phyloP scores from a whole-genome alignment of 2,113 vertebrate genomes.

The Heterotilapia buettikoferi region DNA sequence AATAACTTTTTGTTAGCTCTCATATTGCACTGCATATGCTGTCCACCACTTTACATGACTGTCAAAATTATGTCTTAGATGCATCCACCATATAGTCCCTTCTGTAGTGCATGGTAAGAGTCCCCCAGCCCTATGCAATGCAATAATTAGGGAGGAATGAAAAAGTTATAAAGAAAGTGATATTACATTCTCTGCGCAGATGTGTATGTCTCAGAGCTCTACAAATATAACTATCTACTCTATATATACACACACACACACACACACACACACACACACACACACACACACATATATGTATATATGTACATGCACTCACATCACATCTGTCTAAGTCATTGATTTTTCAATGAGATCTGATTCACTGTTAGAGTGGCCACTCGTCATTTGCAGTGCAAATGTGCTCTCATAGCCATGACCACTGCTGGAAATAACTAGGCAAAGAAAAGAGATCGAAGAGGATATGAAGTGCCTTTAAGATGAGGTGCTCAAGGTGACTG shows the following conservation, averaged over 20 bases:
- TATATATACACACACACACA: not conserved
- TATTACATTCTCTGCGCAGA: not conserved
- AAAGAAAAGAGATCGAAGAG: not conserved
- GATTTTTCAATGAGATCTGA: slow-evolving; percentile 40
- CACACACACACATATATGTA: not conserved
- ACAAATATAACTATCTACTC: not conserved
- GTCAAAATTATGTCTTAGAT: not conserved
- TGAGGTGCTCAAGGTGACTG: slow-evolving; percentile 69
- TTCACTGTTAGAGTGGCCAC: slow-evolving; percentile 1
- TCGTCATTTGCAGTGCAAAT: not conserved
- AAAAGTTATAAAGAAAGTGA: not conserved
- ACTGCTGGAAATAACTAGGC: not conserved
- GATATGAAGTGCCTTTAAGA: slow-evolving; percentile 63
- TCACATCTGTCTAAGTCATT: slow-evolving; percentile 12
- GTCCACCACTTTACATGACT: not conserved
- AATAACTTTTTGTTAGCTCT: too few species aligned
- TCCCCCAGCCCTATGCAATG: not conserved
- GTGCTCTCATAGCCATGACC: not conserved
- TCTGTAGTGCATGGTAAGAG: not conserved
- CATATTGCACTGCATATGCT: not conserved
- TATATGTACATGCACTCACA: not conserved
- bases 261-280: not conserved
- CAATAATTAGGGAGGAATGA: not conserved
- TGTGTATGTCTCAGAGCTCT: not conserved
- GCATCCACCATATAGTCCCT: not conserved